Percentiles rank a stretch among this genome's conserved stretches.
Conservation (phyloP, 2,113 vertebrate species). For the Verasper variegatus region DNA sequence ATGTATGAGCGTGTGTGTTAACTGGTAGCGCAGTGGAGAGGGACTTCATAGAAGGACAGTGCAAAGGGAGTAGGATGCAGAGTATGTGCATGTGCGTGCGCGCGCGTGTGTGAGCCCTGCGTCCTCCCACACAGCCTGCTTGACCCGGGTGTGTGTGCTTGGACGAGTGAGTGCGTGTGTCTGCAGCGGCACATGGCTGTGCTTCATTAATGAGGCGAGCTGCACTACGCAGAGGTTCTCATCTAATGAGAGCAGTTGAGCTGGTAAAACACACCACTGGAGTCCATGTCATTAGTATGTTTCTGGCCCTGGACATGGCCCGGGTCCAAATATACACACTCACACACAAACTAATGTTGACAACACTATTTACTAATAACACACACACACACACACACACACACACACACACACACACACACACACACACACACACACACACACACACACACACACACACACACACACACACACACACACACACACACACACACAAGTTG, state of each 20-base stretch:
- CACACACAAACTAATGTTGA: conserved; percentile 45
- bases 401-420: conserved; percentile 36
- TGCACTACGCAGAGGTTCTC: conserved; percentile 89
- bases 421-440: conserved; percentile 19
- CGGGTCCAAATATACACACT: conserved; percentile 60
- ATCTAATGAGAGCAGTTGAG: conserved; percentile 99
- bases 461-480: too few species aligned
- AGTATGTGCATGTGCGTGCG: conserved; percentile 2
- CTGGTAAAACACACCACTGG: conserved; percentile 87
- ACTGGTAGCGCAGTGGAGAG: conserved; percentile 43
- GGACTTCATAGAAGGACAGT: conserved; percentile 70
- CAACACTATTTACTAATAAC: conserved; percentile 41
- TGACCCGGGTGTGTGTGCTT: conserved; percentile 77
- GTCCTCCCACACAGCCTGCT: conserved; percentile 77
- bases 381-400: background rate
- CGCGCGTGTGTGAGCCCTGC: conserved; percentile 35
- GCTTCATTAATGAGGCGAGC: conserved; percentile 94
- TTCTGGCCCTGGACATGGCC: conserved; percentile 67
- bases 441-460: too few species aligned
- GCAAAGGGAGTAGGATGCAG: conserved; percentile 54
- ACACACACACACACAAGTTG: background rate
- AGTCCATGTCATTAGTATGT: conserved; percentile 78
- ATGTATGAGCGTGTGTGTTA: conserved; percentile 53
- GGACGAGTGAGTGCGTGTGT: conserved; percentile 60
- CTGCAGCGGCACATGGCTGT: conserved; percentile 95